phyloP scores from a whole-genome alignment of 2,888 invertebrate genomes.

The Serrognathus titanus region DNA sequence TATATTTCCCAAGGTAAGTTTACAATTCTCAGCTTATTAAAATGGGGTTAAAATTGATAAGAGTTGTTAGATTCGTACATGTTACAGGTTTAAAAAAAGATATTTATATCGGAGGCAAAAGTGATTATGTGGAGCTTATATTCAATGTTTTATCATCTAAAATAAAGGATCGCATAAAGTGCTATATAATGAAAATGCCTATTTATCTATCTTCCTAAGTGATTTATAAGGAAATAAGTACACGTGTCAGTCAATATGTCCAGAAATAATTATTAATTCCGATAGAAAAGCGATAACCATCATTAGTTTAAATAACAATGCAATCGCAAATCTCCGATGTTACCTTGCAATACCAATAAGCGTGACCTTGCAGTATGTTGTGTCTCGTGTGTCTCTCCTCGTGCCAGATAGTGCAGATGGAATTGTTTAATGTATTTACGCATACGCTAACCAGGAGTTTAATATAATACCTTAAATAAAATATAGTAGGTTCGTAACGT shows the following conservation, averaged over 20 bases:
- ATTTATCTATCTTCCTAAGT: not conserved
- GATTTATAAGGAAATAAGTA: not conserved
- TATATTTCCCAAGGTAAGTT: constrained; percentile 4
- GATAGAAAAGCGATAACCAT: constrained; percentile 20
- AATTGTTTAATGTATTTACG: too few species aligned
- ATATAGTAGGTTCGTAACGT: too few species aligned
- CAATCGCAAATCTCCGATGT: constrained; percentile 16
- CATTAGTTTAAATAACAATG: constrained; percentile 24
- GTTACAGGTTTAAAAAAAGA: constrained; percentile 23
- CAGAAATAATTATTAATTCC: constrained; percentile 14
- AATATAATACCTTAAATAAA: too few species aligned
- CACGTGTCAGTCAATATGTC: not conserved
- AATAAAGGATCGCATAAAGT: constrained; percentile 6
- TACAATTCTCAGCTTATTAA: not conserved
- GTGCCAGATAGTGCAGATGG: too few species aligned
- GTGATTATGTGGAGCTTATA: constrained; percentile 25
- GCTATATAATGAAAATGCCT: too few species aligned
- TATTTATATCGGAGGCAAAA: constrained; percentile 26
- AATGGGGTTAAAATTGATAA: constrained; percentile 24
- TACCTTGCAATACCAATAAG: constrained; percentile 23
- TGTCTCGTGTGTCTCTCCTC: too few species aligned
- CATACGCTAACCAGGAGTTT: too few species aligned
- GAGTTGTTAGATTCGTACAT: constrained; percentile 26
- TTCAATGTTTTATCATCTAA: constrained; percentile 34
- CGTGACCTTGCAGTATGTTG: constrained; percentile 2